Conservation (phyloP, 35 echinoderm and acorn worm genomes). For the Lytechinus pictus region DNA sequence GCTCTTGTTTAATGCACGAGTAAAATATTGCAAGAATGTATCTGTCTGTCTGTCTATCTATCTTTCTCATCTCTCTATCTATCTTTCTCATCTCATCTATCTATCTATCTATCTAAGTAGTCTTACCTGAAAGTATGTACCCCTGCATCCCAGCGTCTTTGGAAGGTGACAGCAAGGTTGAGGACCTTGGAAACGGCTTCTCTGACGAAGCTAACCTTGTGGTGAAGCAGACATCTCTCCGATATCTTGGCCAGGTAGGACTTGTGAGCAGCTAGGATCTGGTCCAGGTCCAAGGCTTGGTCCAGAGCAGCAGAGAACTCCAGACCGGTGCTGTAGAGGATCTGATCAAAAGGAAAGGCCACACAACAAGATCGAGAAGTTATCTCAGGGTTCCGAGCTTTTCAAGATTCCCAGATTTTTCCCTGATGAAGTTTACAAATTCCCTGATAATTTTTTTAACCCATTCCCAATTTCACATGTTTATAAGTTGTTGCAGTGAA, state of each 20-base stretch:
- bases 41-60: too few species aligned
- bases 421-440: too few species aligned
- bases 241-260: constrained; percentile 78
- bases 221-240: constrained; percentile 87
- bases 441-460: too few species aligned
- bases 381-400: too few species aligned
- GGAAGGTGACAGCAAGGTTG: constrained; percentile 82
- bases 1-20: too few species aligned
- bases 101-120: background rate
- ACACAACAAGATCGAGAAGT: background rate
- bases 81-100: too few species aligned
- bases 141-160: constrained; percentile 86
- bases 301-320: constrained; percentile 78
- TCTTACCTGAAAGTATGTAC: constrained; percentile 79
- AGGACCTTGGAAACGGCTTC: constrained; percentile 85
- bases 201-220: constrained; percentile 80
- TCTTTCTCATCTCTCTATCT: too few species aligned
- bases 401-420: too few species aligned
- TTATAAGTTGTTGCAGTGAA: too few species aligned
- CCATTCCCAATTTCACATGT: too few species aligned
- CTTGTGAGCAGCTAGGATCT: constrained; percentile 65
- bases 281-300: constrained; percentile 68
- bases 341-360: constrained; percentile 48
- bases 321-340: constrained; percentile 88
- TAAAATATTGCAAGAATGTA: too few species aligned